These are phyloP conservation scores for Dromius quadrimaculatus DNA, from an alignment of 2,888 invertebrate genomes.

Conservation along the genomic window DNA sequence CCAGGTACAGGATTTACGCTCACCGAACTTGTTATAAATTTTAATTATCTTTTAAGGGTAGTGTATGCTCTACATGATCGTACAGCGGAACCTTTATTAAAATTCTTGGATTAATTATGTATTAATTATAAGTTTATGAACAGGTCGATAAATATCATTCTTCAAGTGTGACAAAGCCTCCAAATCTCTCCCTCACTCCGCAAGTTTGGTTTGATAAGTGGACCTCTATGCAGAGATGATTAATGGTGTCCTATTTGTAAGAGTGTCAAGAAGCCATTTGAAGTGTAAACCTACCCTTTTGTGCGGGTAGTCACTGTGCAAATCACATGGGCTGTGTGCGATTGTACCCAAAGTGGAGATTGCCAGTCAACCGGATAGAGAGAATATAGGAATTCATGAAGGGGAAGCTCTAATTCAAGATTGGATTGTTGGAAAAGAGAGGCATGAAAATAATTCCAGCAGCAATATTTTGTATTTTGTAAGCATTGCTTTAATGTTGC, in stretches of 20 bases:
- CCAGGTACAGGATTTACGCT: conserved; percentile 11
- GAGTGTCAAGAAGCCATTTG: conserved; percentile 30
- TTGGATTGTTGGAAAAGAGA: too few relatives aligned
- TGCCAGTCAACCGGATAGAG: neutral
- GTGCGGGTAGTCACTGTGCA: neutral
- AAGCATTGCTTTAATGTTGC: too few relatives aligned
- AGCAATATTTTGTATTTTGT: too few relatives aligned
- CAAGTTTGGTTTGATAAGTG: conserved; percentile 13
- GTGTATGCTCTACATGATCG: neutral
- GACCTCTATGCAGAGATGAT: conserved; percentile 23
- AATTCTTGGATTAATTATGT: conserved; percentile 24
- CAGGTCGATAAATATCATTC: neutral
- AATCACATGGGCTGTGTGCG: neutral
- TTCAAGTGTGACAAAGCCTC: neutral
- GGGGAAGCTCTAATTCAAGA: neutral
- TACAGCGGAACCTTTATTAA: conserved; percentile 13
- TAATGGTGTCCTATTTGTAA: conserved; percentile 26
- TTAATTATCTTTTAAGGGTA: conserved; percentile 11
- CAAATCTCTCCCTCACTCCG: neutral
- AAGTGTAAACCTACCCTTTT: conserved; percentile 24
- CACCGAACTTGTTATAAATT: conserved; percentile 8
- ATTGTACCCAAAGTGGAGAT: conserved; percentile 1
- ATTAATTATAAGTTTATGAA: conserved; percentile 8
- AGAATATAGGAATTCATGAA: neutral
- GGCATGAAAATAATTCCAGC: too few relatives aligned